phyloP scores from a whole-genome alignment of 2,113 vertebrate genomes.

The Mus pahari region DNA sequence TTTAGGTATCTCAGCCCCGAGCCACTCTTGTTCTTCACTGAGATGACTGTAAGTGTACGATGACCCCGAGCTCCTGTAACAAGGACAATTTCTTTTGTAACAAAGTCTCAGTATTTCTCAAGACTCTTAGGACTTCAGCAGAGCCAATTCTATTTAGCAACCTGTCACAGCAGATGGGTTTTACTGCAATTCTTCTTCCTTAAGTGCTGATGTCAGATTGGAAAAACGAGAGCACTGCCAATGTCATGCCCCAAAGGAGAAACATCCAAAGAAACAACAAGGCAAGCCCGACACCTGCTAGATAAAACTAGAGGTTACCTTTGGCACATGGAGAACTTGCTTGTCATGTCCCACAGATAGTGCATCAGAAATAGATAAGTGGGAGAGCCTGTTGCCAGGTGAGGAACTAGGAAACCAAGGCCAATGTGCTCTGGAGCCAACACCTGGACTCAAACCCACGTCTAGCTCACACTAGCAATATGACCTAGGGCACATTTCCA shows the following conservation, averaged over 20 bases:
- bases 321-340: slow-evolving; percentile 10
- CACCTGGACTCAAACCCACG: neutral
- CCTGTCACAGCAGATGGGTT: slow-evolving; percentile 55
- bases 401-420: neutral
- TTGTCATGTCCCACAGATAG: slow-evolving; percentile 16
- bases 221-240: slow-evolving; percentile 53
- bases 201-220: slow-evolving; percentile 63
- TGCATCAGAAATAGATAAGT: neutral
- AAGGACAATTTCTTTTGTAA: slow-evolving; percentile 75
- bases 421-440: neutral
- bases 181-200: slow-evolving; percentile 50
- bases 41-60: slow-evolving; percentile 57
- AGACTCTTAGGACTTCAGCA: slow-evolving; percentile 66
- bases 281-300: slow-evolving; percentile 1
- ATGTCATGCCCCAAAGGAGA: slow-evolving; percentile 26
- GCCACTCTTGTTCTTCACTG: slow-evolving; percentile 57
- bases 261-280: slow-evolving; percentile 3
- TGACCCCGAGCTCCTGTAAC: slow-evolving; percentile 45
- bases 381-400: neutral
- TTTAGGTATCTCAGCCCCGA: slow-evolving; percentile 56
- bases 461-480: neutral
- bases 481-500: neutral
- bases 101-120: slow-evolving; percentile 68
- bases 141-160: slow-evolving; percentile 73
- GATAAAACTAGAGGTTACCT: slow-evolving; percentile 58